A percentile compares a stretch with the other conserved stretches of the same genome.
Evolutionary conservation across 2,888 invertebrate genomes (phyloP).

Genomic region (Heliconius charithonia): DNA sequence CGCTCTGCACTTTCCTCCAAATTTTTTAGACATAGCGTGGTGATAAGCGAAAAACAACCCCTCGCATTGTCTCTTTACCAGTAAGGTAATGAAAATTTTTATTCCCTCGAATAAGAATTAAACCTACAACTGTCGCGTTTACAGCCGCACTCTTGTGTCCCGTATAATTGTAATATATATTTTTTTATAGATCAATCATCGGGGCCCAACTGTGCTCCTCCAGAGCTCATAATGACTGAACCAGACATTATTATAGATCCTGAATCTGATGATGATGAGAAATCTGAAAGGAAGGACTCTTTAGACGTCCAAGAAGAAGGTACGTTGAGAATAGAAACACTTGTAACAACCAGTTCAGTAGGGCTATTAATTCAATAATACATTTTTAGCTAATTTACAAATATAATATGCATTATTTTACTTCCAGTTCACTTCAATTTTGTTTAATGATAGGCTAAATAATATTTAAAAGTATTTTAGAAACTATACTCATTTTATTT

Average conservation of each 20-base stretch:
- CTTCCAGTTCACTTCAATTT: neutral
- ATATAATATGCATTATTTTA: neutral
- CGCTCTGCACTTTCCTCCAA: too few relatives aligned
- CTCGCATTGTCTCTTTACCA: too few relatives aligned
- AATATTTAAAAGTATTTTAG: neutral
- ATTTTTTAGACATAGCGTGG: too few relatives aligned
- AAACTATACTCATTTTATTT: neutral
- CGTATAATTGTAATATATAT: neutral
- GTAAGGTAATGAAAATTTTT: too few relatives aligned
- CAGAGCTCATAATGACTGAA: constrained; percentile 77
- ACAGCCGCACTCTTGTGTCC: too few relatives aligned
- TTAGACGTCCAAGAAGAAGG: constrained; percentile 80
- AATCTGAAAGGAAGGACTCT: constrained; percentile 74
- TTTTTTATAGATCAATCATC: constrained; percentile 55
- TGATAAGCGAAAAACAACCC: too few relatives aligned
- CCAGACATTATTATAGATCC: constrained; percentile 70
- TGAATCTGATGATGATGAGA: constrained; percentile 76
- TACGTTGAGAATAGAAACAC: constrained; percentile 49
- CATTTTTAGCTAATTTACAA: neutral
- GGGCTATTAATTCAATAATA: neutral
- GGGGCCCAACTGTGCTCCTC: constrained; percentile 64
- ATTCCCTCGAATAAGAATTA: too few relatives aligned
- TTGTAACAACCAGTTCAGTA: neutral
- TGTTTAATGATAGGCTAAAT: neutral
- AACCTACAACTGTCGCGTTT: too few relatives aligned